Percentiles rank a stretch among this genome's conserved stretches.
Conservation (phyloP, 2,888 invertebrate genomes). For the Troilus luridus region DNA sequence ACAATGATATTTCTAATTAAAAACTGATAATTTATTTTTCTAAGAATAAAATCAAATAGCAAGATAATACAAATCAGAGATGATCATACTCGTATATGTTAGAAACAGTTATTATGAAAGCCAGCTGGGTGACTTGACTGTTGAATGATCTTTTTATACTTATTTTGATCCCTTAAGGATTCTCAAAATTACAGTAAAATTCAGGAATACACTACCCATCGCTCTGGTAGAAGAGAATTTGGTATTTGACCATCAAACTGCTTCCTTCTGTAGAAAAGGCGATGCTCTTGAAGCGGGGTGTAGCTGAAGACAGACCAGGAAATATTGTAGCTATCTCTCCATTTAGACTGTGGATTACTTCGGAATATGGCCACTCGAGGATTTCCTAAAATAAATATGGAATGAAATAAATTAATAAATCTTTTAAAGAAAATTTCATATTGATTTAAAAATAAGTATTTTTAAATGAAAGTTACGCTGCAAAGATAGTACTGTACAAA, state of each 20-base stretch:
- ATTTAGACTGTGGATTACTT: slow-evolving; percentile 61
- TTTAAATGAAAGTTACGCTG: no score
- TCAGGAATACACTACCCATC: slow-evolving; percentile 58
- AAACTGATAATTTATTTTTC: no score
- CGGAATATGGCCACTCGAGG: slow-evolving; percentile 62
- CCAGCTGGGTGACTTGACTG: no score
- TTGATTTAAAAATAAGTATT: no score
- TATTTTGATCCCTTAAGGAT: background rate
- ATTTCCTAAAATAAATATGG: slow-evolving; percentile 58
- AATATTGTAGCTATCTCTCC: slow-evolving; percentile 64
- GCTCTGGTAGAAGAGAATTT: slow-evolving; percentile 58
- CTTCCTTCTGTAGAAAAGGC: slow-evolving; percentile 62
- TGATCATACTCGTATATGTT: no score
- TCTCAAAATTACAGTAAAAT: background rate
- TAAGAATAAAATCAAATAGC: no score
- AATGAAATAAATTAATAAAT: background rate
- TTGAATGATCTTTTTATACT: no score
- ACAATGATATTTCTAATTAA: no score
- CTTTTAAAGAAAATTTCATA: no score
- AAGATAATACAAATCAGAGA: no score
- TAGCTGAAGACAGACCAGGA: slow-evolving; percentile 64
- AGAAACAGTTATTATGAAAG: no score
- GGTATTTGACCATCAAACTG: slow-evolving; percentile 61
- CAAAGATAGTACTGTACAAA: no score
- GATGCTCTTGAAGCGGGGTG: slow-evolving; percentile 63